phyloP scores from a whole-genome alignment of 2,797 vertebrate species.

The Alectoris magna region DNA sequence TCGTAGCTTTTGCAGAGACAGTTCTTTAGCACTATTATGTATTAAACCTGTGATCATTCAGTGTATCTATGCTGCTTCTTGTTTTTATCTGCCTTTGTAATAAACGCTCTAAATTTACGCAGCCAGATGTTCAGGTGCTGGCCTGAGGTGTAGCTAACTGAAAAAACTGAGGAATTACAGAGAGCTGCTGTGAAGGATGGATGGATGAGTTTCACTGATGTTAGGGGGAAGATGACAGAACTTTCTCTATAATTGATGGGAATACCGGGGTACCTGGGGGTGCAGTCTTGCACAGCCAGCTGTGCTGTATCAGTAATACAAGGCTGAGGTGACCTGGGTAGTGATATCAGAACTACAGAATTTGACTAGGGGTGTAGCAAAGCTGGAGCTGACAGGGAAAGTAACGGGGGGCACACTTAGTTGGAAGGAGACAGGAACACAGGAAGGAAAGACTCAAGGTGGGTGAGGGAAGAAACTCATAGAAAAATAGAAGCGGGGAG shows the following conservation, averaged over 20 bases:
- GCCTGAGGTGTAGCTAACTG: background rate
- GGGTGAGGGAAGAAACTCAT: background rate
- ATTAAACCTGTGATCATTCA: fast-evolving
- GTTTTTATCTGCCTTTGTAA: background rate
- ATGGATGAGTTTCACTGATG: background rate
- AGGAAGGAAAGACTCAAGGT: background rate
- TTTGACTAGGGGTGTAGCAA: background rate
- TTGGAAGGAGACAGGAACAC: background rate
- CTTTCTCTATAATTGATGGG: background rate
- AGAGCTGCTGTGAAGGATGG: background rate
- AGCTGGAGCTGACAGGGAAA: background rate
- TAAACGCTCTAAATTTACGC: background rate
- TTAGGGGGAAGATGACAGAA: background rate
- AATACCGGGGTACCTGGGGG: background rate
- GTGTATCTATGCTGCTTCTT: background rate
- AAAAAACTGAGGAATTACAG: background rate
- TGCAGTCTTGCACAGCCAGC: background rate
- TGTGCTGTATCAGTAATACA: background rate
- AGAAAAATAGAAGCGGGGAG: background rate
- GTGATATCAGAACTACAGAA: background rate
- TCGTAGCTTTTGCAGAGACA: fast-evolving
- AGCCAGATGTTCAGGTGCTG: background rate
- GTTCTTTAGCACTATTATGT: fast-evolving
- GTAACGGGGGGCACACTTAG: background rate
- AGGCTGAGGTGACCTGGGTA: background rate